Evolutionary conservation across 2,888 invertebrate species (phyloP).

Genomic region (Candidula unifasciata): DNA sequence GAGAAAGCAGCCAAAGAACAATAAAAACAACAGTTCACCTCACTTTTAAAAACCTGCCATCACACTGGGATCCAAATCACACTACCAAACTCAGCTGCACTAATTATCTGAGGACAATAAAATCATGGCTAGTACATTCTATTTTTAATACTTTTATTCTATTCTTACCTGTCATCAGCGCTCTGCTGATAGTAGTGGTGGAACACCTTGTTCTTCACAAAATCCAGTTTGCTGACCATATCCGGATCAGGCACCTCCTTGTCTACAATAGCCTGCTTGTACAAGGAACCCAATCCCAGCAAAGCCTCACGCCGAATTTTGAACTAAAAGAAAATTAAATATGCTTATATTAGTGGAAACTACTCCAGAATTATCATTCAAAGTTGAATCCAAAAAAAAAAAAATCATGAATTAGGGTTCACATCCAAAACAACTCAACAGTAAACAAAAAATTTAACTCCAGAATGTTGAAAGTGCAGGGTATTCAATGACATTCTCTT

Average conservation of each 20-base stretch:
- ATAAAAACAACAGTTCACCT: too few relatives aligned
- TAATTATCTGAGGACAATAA: too few relatives aligned
- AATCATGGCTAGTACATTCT: too few relatives aligned
- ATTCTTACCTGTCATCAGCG: slow-evolving; percentile 88
- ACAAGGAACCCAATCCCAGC: slow-evolving; percentile 94
- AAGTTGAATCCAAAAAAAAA: neutral
- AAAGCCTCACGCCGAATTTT: slow-evolving; percentile 97
- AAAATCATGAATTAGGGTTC: too few relatives aligned
- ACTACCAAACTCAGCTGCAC: too few relatives aligned
- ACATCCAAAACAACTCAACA: too few relatives aligned
- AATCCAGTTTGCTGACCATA: slow-evolving; percentile 83
- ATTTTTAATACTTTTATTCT: too few relatives aligned
- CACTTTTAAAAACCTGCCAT: too few relatives aligned
- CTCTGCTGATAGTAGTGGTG: slow-evolving; percentile 91
- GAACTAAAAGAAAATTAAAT: slow-evolving; percentile 81
- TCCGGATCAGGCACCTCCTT: slow-evolving; percentile 82
- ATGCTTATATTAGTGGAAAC: neutral
- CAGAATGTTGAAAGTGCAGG: neutral
- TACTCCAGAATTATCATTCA: neutral
- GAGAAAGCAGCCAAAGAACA: too few relatives aligned
- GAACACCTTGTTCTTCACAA: slow-evolving; percentile 94
- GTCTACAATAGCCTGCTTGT: slow-evolving; percentile 83
- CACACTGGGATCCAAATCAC: too few relatives aligned
- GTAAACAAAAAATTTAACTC: too few relatives aligned
- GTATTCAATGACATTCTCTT: neutral